These are phyloP conservation scores for Heterohyrax brucei DNA, from an alignment of 2,797 vertebrate genomes.

Conservation along the genomic window DNA sequence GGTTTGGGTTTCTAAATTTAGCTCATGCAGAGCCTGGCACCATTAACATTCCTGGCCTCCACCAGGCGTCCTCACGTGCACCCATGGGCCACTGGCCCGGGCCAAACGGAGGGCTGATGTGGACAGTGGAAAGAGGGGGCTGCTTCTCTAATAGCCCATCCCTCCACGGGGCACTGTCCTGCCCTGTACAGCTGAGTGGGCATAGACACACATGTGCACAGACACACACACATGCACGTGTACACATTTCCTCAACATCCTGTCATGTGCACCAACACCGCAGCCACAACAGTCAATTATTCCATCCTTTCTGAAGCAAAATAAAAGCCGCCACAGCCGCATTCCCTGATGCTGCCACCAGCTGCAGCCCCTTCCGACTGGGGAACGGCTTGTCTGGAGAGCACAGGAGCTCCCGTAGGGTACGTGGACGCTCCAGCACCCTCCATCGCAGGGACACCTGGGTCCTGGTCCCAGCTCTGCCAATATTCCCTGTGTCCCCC, in stretches of 20 bases:
- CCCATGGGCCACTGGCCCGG: constrained; percentile 58
- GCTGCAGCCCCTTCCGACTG: background rate
- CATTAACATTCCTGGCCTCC: constrained; percentile 86
- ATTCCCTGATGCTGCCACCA: background rate
- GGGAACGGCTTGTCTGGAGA: background rate
- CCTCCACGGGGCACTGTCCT: background rate
- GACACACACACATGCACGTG: background rate
- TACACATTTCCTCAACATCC: constrained; percentile 76
- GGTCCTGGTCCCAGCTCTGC: background rate
- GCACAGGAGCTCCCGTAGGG: background rate
- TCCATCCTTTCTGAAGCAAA: constrained; percentile 75
- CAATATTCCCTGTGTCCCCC: too few relatives aligned
- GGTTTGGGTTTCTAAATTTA: constrained; percentile 88
- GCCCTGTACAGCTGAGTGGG: background rate
- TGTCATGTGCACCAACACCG: constrained; percentile 19
- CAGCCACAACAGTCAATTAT: constrained; percentile 83
- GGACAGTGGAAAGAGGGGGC: accelerated
- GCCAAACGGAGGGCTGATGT: background rate
- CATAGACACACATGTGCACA: too few relatives aligned
- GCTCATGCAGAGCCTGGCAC: constrained; percentile 72
- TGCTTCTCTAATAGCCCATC: background rate
- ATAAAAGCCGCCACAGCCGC: constrained; percentile 57
- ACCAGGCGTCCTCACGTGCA: constrained; percentile 56
- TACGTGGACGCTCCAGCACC: background rate
- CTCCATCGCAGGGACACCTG: background rate